Base-by-base conservation (phyloP, 2,797 vertebrate species). In the Semotilus atromaculatus region DNA sequence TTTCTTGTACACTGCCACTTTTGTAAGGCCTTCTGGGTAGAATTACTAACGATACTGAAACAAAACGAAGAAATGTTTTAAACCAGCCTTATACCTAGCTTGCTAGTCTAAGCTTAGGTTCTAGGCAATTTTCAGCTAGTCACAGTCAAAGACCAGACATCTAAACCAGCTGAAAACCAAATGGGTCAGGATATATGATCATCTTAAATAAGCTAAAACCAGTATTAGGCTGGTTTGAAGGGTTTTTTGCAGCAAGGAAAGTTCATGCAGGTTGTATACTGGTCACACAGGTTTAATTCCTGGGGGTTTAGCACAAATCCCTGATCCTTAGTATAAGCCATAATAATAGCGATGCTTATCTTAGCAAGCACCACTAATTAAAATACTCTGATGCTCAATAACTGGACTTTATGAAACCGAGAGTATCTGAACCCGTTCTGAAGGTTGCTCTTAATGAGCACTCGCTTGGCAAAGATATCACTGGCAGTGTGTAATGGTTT, bases 381-480 rank as follows among this genome's bases (percentile, higher is more conserved):
- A 79, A 71, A 79, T n/a, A 62, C 26, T 75, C 58, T 64, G 55
- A 60, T 9, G 34, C 29, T 78, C 6, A 45, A 84, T 58, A 78
- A n/a, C 38, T 78, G 66, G 66, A 71, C 66, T 58, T 26, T 40
- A 2, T 38, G 34, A 3, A 76, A 76, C 26, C 40, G 31, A 67
- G n/a, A 40, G 18, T 40, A 26, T 76, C 23, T 70, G 60, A 88
- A 55, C 34, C 51, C 40, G n/a, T 60, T 79, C 40, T 79, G 73
- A 80, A 67, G 76, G 40, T 53, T 74, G 55, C 73, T 26, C 31
- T 48, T 80, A 82, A 87, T 81, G 38, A 73, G 36, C 53, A 62
- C 48, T 64, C 18, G 10, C 78, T 87, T 89, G 88, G 77, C 77
- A 70, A 66, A 68, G 71, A 71, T 71, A 82, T 85, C 81, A 70